Conservation (phyloP, 2,797 vertebrate species). For the Sciurus carolinensis region DNA sequence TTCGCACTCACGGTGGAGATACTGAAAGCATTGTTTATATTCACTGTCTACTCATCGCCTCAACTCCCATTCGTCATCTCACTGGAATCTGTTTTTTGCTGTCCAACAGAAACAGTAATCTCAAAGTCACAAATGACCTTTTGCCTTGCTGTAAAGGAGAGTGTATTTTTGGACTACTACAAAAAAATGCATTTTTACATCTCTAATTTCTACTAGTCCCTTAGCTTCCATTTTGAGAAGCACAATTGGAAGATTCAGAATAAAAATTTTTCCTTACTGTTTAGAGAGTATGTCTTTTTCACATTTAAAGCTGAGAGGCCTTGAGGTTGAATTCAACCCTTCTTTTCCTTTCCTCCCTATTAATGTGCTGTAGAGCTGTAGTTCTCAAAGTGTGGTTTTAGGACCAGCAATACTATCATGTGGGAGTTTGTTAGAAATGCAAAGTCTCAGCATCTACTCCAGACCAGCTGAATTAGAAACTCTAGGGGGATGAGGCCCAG, state of each 20-base stretch:
- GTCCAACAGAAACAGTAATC: background rate
- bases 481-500: background rate
- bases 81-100: background rate
- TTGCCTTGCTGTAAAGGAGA: background rate
- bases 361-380: background rate
- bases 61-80: background rate
- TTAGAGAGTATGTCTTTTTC: background rate
- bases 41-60: background rate
- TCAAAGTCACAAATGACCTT: background rate
- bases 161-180: background rate
- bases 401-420: background rate
- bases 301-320: background rate
- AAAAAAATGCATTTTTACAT: background rate
- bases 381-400: background rate
- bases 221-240: background rate
- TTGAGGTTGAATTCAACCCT: background rate
- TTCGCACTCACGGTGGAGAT: background rate
- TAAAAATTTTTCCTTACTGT: background rate
- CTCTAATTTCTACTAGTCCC: background rate
- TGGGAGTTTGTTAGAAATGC: background rate
- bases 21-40: background rate
- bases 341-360: accelerated
- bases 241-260: background rate
- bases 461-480: background rate
- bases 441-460: background rate